phyloP scores from a whole-genome alignment of 2,888 invertebrate genomes.

The Panzeria rudis region DNA sequence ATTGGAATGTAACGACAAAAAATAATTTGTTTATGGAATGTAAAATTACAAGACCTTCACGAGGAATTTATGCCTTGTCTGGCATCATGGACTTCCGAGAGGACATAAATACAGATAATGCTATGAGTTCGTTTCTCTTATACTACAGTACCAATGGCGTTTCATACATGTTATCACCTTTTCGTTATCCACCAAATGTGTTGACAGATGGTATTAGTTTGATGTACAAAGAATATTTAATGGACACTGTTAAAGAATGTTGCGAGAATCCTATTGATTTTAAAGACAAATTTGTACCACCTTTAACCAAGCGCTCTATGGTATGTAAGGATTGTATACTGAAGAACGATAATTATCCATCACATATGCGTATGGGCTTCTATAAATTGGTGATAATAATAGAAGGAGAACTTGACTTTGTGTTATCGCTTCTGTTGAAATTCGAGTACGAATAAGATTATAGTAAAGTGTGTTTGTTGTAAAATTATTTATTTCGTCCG shows the following conservation, averaged over 20 bases:
- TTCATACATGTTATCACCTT: slow-evolving; percentile 32
- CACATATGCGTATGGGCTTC: background rate
- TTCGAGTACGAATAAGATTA: slow-evolving; percentile 15
- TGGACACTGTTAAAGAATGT: background rate
- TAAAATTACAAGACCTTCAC: slow-evolving; percentile 15
- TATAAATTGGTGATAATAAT: background rate
- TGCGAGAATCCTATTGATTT: slow-evolving; percentile 35
- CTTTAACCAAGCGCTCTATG: background rate
- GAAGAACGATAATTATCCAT: background rate
- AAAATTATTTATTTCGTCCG: too few relatives aligned
- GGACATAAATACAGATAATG: slow-evolving; percentile 39
- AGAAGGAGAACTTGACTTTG: background rate
- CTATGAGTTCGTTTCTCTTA: background rate
- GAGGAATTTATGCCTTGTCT: background rate
- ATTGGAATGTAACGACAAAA: slow-evolving; percentile 29
- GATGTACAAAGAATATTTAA: slow-evolving; percentile 27
- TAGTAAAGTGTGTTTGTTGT: background rate
- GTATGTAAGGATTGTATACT: background rate
- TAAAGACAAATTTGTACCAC: slow-evolving; percentile 26
- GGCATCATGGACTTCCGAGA: slow-evolving; percentile 32
- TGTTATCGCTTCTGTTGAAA: background rate
- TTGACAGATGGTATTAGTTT: slow-evolving; percentile 20
- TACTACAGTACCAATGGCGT: slow-evolving; percentile 45
- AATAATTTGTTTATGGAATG: slow-evolving; percentile 1
- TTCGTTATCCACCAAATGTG: background rate